These are phyloP conservation scores for Montifringilla adamsi DNA, from an alignment of 2,113 vertebrate genomes.

Conservation along the genomic window DNA sequence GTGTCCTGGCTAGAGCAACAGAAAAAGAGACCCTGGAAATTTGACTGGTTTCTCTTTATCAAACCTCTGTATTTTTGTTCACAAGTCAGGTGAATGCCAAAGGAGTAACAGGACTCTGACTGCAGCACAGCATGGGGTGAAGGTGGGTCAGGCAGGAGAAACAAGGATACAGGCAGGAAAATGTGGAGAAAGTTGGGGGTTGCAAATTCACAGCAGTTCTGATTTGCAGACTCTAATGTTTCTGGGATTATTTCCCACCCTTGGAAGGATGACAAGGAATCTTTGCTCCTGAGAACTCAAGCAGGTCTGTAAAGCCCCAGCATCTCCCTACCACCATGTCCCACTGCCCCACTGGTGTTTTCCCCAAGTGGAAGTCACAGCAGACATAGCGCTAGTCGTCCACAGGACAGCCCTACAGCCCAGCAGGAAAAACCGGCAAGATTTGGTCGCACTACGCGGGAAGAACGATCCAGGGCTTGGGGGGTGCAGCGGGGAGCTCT, in stretches of 20 bases:
- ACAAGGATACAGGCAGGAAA: neutral
- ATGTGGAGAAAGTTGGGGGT: rapidly evolving
- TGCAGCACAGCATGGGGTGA: neutral
- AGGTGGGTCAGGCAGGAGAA: neutral
- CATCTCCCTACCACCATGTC: too few species aligned
- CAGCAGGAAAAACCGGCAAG: neutral
- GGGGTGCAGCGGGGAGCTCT: neutral
- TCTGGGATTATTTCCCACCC: neutral
- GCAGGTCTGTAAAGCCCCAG: neutral
- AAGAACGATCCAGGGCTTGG: neutral
- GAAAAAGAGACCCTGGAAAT: neutral
- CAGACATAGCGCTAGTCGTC: rapidly evolving
- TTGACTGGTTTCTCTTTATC: neutral
- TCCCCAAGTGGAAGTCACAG: neutral
- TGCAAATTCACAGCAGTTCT: neutral
- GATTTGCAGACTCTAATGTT: neutral
- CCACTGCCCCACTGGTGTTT: neutral
- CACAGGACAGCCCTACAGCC: neutral
- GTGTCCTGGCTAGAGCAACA: neutral
- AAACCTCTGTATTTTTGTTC: neutral
- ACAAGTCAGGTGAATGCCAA: neutral
- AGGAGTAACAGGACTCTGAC: neutral
- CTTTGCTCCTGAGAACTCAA: neutral
- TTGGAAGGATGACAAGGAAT: neutral
- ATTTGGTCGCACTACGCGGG: too few species aligned